phyloP scores from a whole-genome alignment of 2,797 vertebrate genomes.

The Oryzias sinensis region DNA sequence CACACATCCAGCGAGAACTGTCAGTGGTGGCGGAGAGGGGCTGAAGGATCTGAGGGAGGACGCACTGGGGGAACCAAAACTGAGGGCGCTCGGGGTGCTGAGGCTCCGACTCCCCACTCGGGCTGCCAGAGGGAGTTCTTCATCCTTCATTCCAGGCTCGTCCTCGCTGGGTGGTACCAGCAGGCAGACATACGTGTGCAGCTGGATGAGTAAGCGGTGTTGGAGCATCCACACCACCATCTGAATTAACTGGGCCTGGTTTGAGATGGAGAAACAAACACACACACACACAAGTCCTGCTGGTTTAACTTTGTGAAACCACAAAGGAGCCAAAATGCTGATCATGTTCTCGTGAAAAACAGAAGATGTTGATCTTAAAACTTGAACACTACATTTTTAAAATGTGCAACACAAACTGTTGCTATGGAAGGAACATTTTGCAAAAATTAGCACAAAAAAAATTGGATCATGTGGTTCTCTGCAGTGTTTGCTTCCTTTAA shows the following conservation, averaged over 20 bases:
- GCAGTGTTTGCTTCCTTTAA: not conserved
- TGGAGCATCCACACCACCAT: conserved; percentile 99
- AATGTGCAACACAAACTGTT: too few relatives aligned
- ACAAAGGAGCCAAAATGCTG: conserved; percentile 22
- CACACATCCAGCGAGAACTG: too few relatives aligned
- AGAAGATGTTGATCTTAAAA: conserved; percentile 19
- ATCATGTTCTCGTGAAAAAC: conserved; percentile 62
- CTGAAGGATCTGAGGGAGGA: not conserved
- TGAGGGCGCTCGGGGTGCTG: conserved; percentile 94
- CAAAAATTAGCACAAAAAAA: too few relatives aligned
- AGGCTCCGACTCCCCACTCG: conserved; percentile 87
- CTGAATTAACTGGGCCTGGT: conserved; percentile 92
- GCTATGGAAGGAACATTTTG: too few relatives aligned
- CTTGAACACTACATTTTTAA: conserved; percentile 8
- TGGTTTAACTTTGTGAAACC: conserved; percentile 20
- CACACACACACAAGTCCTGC: not conserved
- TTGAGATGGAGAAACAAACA: conserved; percentile 13
- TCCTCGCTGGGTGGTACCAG: conserved; percentile 89
- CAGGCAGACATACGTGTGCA: conserved; percentile 95
- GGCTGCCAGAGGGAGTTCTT: conserved; percentile 81
- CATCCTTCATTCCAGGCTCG: conserved; percentile 74
- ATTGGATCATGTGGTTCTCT: too few relatives aligned
- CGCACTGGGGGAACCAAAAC: conserved; percentile 97
- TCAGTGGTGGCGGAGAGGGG: not conserved
- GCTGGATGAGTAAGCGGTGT: conserved; percentile 89